Evolutionary conservation across 2,113 vertebrate species (phyloP).

Genomic region (Brevimyrus niger): DNA sequence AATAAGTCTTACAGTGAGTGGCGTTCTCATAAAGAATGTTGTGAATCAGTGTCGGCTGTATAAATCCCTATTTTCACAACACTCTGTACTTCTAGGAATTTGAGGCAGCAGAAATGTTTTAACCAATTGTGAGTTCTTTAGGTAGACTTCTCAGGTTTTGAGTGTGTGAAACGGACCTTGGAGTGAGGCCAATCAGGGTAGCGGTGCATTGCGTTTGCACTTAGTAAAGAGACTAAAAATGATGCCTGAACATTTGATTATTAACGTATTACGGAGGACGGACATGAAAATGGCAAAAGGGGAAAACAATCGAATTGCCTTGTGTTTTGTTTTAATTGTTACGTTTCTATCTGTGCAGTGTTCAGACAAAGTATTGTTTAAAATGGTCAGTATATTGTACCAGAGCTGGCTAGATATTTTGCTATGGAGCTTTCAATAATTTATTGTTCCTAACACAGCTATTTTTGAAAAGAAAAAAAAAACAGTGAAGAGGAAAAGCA

Average conservation of each 20-base stretch:
- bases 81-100: background rate
- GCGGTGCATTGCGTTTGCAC: background rate
- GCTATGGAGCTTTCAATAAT: slow-evolving; percentile 38
- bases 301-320: background rate
- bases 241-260: background rate
- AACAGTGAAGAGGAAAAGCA: slow-evolving; percentile 5
- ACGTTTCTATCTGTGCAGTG: slow-evolving; percentile 28
- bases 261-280: background rate
- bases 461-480: slow-evolving; percentile 35
- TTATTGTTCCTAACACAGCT: slow-evolving; percentile 41
- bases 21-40: background rate
- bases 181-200: slow-evolving; percentile 4
- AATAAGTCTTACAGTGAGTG: background rate
- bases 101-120: background rate
- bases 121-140: background rate
- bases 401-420: slow-evolving; percentile 40
- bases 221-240: background rate
- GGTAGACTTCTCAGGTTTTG: slow-evolving; percentile 3
- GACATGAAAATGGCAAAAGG: background rate
- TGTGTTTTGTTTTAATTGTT: slow-evolving; percentile 18
- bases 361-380: slow-evolving; percentile 25
- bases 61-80: background rate
- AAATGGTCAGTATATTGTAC: slow-evolving; percentile 31
- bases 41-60: background rate
- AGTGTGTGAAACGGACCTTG: background rate